Percentiles rank a stretch among this genome's conserved stretches.
These are phyloP conservation scores for Papilio helenus DNA, from an alignment of 1,140 invertebrate species.

Conservation along the genomic window DNA sequence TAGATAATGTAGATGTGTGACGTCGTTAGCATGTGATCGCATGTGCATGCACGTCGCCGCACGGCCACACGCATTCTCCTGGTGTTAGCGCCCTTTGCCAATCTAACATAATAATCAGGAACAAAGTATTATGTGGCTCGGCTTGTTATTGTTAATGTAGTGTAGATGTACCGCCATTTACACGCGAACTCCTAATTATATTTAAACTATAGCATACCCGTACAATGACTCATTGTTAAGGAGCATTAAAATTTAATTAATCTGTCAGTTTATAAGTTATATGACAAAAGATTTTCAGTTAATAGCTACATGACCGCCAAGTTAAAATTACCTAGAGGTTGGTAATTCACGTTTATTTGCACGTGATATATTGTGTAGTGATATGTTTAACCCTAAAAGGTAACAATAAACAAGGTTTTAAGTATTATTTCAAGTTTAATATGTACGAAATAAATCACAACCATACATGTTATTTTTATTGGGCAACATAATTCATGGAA, in stretches of 20 bases:
- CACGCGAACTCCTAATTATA: constrained; percentile 6
- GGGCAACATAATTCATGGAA: not conserved
- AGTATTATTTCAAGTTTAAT: no score
- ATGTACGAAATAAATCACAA: not conserved
- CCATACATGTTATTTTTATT: not conserved
- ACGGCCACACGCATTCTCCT: not conserved
- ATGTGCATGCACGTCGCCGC: not conserved
- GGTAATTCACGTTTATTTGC: not conserved
- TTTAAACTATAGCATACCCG: not conserved
- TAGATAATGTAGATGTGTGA: not conserved
- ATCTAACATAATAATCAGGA: constrained; percentile 17
- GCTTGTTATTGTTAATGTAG: not conserved
- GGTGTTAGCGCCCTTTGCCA: not conserved
- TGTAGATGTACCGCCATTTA: not conserved
- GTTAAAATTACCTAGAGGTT: not conserved
- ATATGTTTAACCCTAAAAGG: not conserved
- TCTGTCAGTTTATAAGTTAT: constrained; percentile 8
- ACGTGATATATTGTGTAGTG: not conserved
- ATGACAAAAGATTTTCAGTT: not conserved
- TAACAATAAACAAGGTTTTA: no score
- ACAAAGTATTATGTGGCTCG: not conserved
- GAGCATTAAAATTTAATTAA: constrained; percentile 14
- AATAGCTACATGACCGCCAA: not conserved
- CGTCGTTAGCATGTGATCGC: not conserved
- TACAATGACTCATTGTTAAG: not conserved